A percentile compares a stretch with the other conserved stretches of the same genome.
phyloP scores from a whole-genome alignment of 2,797 vertebrate genomes.

The Eulemur coronatus region DNA sequence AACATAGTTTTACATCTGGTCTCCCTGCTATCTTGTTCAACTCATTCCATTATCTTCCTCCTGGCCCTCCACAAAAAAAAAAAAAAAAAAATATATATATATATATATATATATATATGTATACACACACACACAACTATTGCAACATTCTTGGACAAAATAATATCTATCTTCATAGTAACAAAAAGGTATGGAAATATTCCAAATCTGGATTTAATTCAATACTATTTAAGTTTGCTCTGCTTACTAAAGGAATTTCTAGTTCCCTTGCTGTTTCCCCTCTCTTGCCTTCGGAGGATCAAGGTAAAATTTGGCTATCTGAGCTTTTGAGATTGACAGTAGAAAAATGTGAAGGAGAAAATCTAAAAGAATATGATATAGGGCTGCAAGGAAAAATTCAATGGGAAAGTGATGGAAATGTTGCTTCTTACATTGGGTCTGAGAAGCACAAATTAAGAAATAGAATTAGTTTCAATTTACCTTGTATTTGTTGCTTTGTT shows the following conservation, averaged over 20 bases:
- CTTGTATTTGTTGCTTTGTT: background rate
- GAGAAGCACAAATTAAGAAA: background rate
- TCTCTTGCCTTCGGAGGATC: background rate
- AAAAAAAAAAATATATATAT: background rate
- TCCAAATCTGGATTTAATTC: background rate
- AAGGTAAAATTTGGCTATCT: background rate
- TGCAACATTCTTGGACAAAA: background rate
- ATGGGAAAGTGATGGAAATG: background rate
- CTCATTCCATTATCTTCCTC: background rate
- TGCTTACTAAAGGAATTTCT: background rate
- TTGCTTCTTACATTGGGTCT: fast-evolving
- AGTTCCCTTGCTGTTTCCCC: background rate
- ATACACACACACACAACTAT: background rate
- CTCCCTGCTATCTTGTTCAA: background rate
- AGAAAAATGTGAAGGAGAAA: background rate
- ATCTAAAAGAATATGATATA: background rate
- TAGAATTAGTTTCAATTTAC: background rate
- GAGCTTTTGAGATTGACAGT: background rate
- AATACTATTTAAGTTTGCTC: background rate
- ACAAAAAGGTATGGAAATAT: background rate
- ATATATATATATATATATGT: too few species aligned
- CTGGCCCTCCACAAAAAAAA: too few species aligned
- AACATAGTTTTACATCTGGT: background rate
- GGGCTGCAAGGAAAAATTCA: background rate
- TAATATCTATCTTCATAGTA: background rate